Percentiles rank a stretch among this genome's conserved stretches.
phyloP scores from a whole-genome alignment of 2,888 invertebrate genomes.

The Chymomyza fuscimana region DNA sequence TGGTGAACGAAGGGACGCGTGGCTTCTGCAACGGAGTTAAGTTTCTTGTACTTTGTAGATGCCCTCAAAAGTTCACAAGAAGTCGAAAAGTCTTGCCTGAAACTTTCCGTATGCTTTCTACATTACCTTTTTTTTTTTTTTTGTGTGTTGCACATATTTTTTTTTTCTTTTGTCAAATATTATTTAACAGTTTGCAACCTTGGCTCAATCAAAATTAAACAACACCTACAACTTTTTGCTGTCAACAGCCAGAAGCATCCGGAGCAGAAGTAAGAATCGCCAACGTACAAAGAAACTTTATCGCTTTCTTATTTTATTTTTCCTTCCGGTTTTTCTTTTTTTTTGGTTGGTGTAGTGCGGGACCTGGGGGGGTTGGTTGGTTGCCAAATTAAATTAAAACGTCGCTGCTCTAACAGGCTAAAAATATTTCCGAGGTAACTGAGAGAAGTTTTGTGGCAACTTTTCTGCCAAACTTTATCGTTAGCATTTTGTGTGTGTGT shows the following conservation, averaged over 20 bases:
- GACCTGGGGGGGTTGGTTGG: not conserved
- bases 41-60: no score
- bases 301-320: not conserved
- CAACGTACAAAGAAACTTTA: not conserved
- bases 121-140: not conserved
- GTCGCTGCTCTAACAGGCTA: constrained; percentile 30
- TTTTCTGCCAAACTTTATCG: constrained; percentile 17
- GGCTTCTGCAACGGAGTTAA: no score
- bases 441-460: constrained; percentile 32
- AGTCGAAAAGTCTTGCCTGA: no score
- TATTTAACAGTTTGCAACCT: not conserved
- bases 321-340: not conserved
- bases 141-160: not conserved
- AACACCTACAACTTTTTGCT: not conserved
- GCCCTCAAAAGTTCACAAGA: no score
- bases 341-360: no score
- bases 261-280: not conserved
- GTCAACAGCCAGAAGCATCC: not conserved
- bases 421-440: constrained; percentile 42
- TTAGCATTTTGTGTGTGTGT: constrained; percentile 36
- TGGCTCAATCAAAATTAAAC: not conserved
- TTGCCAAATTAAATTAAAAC: constrained; percentile 34
- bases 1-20: no score
- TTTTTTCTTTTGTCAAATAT: not conserved
- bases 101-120: not conserved